Base-by-base conservation (phyloP, 2,113 vertebrate genomes). In the Triplophysa tibetana region DNA sequence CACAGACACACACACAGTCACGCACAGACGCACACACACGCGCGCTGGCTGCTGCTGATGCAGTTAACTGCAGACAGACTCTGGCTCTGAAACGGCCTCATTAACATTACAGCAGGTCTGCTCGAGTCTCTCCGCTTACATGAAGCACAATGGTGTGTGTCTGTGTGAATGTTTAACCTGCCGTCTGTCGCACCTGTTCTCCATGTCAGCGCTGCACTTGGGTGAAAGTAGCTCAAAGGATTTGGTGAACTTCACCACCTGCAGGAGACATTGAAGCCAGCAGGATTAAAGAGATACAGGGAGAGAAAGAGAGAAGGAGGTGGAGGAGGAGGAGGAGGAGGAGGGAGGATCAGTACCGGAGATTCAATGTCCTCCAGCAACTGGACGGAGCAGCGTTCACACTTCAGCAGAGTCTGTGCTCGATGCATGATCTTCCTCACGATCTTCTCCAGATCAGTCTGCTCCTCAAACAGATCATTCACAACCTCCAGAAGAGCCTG, bases 191-290 rank as follows among this genome's bases (percentile, higher is more conserved):
- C 92, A 99, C 98, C 97, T 98, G 94, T 87, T 96, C 68, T 98
- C 98, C 41, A 94, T 87, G 86, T 98, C 97, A 19, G 95, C 96
- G n/a, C 94, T 98, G 89, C 96, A 99, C 88, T 98, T 99, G 54
- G 98, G 97, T 82, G 97, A 99, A 89, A 98, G 90, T n/a, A 99
- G 83, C 85, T 99, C 98, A 85, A 99, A 99, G 6, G 97, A 99
- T 88, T 98, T 99, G 38, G 97, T 99, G 88, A 99, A 99, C 90
- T 98, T 99, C 91, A 99, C 98, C 88, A 99, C 98, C 97, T 99
- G 92, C 74, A 85, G 78, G 81, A 81, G 70, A 79, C 63, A 65
- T 56, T 19, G 19, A 75, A 63, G 45, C 1, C 21, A 77, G 63
- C 4, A 54, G 23, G 70, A 26, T 76, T 64, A 45, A 64, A 29